Percentiles rank a stretch among this genome's conserved stretches.
These are phyloP conservation scores for Cydia splendana DNA, from an alignment of 1,140 invertebrate genomes.

Conservation along the genomic window DNA sequence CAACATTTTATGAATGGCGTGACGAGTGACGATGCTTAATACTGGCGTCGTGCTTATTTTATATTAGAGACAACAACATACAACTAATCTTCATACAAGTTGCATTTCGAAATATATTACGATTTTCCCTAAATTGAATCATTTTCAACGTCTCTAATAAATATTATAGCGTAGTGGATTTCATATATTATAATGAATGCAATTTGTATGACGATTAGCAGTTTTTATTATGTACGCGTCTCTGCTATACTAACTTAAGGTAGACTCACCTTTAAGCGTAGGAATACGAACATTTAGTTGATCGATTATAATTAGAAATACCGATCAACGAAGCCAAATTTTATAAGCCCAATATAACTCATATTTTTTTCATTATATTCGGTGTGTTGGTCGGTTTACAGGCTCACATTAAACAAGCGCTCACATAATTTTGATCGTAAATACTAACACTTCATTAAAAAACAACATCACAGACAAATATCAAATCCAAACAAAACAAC, in stretches of 20 bases:
- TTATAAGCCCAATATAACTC: background rate
- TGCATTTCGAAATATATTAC: no score
- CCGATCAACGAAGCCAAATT: background rate
- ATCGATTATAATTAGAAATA: background rate
- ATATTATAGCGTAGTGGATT: no score
- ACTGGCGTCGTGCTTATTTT: constrained; percentile 11
- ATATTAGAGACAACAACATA: background rate
- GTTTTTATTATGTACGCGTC: background rate
- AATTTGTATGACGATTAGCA: background rate
- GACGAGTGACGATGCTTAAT: constrained; percentile 13
- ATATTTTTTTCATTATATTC: background rate
- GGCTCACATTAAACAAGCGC: constrained; percentile 18
- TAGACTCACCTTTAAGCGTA: background rate
- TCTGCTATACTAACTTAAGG: background rate
- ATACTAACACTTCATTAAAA: constrained; percentile 27
- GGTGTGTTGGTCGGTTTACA: background rate
- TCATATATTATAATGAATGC: background rate
- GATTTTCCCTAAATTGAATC: no score
- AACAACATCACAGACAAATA: constrained; percentile 31
- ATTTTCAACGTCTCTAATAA: no score
- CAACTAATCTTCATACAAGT: background rate
- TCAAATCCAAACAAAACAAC: constrained; percentile 6
- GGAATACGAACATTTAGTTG: background rate
- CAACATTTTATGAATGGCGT: background rate
- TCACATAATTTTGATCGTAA: constrained; percentile 10